Conservation (phyloP, 2,113 vertebrate genomes). For the Hippocampus zosterae region DNA sequence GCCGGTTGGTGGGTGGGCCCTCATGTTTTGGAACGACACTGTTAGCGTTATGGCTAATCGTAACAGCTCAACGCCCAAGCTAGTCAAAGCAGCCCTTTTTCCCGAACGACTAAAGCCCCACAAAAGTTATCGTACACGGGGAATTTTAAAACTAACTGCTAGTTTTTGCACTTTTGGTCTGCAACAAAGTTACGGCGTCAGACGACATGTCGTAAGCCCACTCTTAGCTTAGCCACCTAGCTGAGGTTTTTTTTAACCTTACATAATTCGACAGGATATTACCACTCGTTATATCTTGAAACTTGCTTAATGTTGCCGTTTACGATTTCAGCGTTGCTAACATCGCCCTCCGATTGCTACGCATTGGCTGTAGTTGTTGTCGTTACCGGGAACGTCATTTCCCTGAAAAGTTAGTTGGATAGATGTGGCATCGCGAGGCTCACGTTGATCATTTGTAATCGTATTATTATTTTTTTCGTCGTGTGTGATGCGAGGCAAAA, state of each 20-base stretch:
- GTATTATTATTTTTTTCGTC: neutral
- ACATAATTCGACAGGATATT: neutral
- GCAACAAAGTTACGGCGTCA: constrained; percentile 19
- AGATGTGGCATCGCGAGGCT: neutral
- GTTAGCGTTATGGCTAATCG: constrained; percentile 27
- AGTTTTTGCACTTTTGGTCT: neutral
- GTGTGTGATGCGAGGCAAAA: constrained; percentile 5
- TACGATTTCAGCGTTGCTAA: neutral
- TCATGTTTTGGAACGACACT: constrained; percentile 38
- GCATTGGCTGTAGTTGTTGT: constrained; percentile 6
- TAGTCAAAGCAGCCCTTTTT: neutral
- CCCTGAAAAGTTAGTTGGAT: neutral
- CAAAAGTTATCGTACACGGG: neutral
- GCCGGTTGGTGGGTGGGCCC: constrained; percentile 42
- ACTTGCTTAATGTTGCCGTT: neutral
- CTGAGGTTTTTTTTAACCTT: neutral
- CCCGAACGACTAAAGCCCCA: neutral
- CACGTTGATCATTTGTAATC: neutral
- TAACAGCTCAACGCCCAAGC: neutral
- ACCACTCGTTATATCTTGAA: neutral
- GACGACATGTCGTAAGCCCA: constrained; percentile 7
- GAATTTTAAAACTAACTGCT: constrained; percentile 7
- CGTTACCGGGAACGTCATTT: neutral
- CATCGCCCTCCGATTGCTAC: neutral
- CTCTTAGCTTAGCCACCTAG: constrained; percentile 16